Evolutionary conservation across 2,797 vertebrate genomes (phyloP), one percentile per base, ranked within the genome.

Genomic region (Chloroceryle amazona): DNA sequence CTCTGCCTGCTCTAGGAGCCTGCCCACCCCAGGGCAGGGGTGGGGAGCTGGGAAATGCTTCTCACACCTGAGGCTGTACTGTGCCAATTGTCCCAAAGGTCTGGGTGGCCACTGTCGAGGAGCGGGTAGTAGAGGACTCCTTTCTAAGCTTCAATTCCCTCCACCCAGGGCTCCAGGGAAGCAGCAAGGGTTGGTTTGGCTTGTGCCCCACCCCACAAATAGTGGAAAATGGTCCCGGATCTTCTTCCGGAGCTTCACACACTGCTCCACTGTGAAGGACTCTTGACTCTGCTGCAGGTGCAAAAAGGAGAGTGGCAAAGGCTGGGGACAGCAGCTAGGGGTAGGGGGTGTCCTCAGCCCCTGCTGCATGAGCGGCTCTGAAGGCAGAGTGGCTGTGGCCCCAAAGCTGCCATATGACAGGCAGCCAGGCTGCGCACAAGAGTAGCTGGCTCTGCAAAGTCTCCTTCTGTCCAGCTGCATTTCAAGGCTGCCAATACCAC

Each of bases 171-270:
- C 73, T 66, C 52, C 33, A 60, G 15, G 47, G 46, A 76, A 28
- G 61, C 60, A 70, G 10, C 2, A 2, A 35, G 17, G 35, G 33
- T 21, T 84, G 42, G 33, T 72, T 70, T 81, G 79, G 81, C 42
- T 90, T 89, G 46, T 58, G 52, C 39, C 37, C 68, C 55, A 96
- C 99, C 99, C 96, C 99, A n/a, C n/a, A n/a, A n/a, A n/a, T n/a
- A n/a, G n/a, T n/a, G 99, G 97, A 66, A 99, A n/a, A 0, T 57
- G 93, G 71, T 99, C 98, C 93, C 98, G 92, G 70, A 99, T 98
- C 87, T 91, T 97, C 6, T 94, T 97, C 88, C 97, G 81, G 73
- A 98, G 29, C 17, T 95, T 96, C 35, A 97, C 51, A 13, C 95
- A 94, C 94, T 98, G 98, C n/a, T 99, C 98, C 86, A 96, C 47